Evolutionary conservation across 2,888 invertebrate species (phyloP), one percentile per base, ranked within the genome.

Genomic region (Junonia oenone): DNA sequence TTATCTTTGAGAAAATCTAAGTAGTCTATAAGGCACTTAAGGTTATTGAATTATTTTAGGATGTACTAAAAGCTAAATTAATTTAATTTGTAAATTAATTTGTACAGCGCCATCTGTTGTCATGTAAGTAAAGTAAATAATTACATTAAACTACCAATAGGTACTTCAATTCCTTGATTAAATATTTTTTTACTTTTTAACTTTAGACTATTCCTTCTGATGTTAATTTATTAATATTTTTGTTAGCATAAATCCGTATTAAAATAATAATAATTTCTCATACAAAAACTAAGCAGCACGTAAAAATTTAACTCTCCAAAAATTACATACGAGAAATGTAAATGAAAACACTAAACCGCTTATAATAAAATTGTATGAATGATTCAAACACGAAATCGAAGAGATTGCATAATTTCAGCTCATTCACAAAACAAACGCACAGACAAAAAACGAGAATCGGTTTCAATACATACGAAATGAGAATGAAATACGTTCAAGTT

Each of bases 391-490:
- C 37, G 13, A 17, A 37, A 52, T 31, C 37, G 22, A 22, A 27
- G 37, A 38, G 45, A 15, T 45, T 37, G 50, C 45, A 56, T 58
- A 58, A 61, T 61, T 56, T 54, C 53, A 40, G 53, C 48, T 53
- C 51, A 53, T 57, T 62, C 54, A 62, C 52, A 50, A 64, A 62
- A 71, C 58, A 66, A 66, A 67, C 45, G 56, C 53, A 62, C 62
- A 58, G 55, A 63, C 62, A 58, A 58, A 65, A 69, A 71, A 65
- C 54, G 62, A 59, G 54, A 62, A 64, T 59, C 50, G 52, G 51
- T 33, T 55, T 57, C 56, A 46, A 68, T 63, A 64, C 61, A 68
- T 64, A 60, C 59, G 50, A 55, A 63, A 61, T 63, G 61, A 51
- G 55, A 47, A 51, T 45, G 50, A 61, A 59, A 48, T 56, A 13